Base-by-base conservation (phyloP, 1,140 invertebrate genomes). In the Apis florea region DNA sequence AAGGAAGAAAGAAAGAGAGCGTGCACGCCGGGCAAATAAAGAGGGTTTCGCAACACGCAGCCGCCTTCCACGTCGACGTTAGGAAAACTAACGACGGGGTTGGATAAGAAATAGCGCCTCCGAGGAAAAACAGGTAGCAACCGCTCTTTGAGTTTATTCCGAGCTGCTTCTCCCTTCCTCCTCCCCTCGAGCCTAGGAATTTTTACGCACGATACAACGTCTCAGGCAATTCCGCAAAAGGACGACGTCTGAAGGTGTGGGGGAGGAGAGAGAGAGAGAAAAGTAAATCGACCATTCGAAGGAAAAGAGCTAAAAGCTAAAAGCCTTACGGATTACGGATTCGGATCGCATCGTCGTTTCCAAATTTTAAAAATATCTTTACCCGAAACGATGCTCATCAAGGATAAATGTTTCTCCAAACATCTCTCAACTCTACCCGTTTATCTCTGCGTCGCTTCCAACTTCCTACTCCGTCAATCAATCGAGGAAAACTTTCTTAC, bases 101-200 rank as follows among this genome's bases (percentile, higher is more conserved):
- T 68, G 72, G 77, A 77, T 74, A 84, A 84, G 84, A 84, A 68
- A 81, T 85, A 85, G 77, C 66, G 51, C 19, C 67, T 81, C 40
- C 61, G 82, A 81, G 47, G 31, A 63, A 17, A 47, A 68, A 58
- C 69, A 80, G 58, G 61, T 76, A 84, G 53, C 77, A 56, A 75
- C 67, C 59, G 68, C 49, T 79, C 83, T 81, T 63, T 53, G 72
- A 76, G 79, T 19, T 81, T 73, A 63, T 67, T 58, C 53, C 31
- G 24, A 51, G 64, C 47, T 76, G 40, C 26, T 26, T 81, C 51
- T 47, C 56, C 64, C 31, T 31, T 56, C 47, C 26, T 31, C 64
- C 61, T 26, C 56, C 47, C 64, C 61, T 26, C 56, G 24, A 80
- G 61, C 54, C n/a, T 58, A 53, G 72, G 54, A 67, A 68, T 81